Percentiles rank a stretch among this genome's conserved stretches.
phyloP scores from a whole-genome alignment of 1,140 invertebrate species.

The Solenopsis fugax region DNA sequence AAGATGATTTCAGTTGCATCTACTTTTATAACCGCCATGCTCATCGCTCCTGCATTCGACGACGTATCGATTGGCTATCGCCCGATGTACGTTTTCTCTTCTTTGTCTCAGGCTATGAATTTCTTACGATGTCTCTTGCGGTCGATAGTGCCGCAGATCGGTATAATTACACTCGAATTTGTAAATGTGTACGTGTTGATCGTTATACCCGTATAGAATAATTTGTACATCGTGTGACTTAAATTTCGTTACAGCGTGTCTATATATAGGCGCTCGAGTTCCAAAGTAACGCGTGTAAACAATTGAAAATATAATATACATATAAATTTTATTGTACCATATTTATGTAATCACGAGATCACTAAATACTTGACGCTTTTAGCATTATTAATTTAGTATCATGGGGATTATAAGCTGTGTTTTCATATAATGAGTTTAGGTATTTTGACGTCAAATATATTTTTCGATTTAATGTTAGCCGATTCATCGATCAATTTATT shows the following conservation, averaged over 20 bases:
- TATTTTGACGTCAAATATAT: constrained; percentile 28
- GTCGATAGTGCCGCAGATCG: constrained; percentile 60
- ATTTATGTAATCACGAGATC: not conserved
- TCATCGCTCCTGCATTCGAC: constrained; percentile 60
- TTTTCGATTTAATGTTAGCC: constrained; percentile 48
- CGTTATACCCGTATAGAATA: constrained; percentile 36
- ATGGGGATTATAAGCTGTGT: not conserved
- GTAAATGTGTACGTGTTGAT: constrained; percentile 28
- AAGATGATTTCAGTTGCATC: constrained; percentile 57
- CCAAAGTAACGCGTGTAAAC: not conserved
- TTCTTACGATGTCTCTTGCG: constrained; percentile 66
- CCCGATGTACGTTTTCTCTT: constrained; percentile 62
- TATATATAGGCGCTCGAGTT: not conserved
- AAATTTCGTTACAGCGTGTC: not conserved
- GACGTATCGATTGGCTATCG: constrained; percentile 71
- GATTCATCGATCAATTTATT: constrained; percentile 78
- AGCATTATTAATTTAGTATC: constrained; percentile 4
- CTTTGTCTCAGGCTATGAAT: constrained; percentile 68
- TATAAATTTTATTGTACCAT: constrained; percentile 12
- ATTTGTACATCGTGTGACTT: not conserved
- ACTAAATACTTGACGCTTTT: not conserved
- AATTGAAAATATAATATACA: not conserved
- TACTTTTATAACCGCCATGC: constrained; percentile 52
- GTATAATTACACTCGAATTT: constrained; percentile 65
- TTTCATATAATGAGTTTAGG: constrained; percentile 21